Conservation (phyloP, 2,113 vertebrate genomes). For the Herpailurus yagouaroundi region DNA sequence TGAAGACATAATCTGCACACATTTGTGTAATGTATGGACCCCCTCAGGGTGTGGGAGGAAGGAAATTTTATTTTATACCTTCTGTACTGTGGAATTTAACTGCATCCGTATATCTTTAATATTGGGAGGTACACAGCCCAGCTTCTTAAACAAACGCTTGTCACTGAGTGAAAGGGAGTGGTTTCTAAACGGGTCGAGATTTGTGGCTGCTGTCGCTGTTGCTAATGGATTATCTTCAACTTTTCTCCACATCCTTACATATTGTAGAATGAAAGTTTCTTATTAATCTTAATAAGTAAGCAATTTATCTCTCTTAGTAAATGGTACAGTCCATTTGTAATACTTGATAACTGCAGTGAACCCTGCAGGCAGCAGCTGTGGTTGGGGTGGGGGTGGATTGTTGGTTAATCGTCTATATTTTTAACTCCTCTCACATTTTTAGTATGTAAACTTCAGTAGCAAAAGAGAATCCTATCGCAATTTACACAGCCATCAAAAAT, state of each 20-base stretch:
- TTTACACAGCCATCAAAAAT: neutral
- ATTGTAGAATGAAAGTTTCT: conserved; percentile 20
- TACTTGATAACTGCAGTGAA: conserved; percentile 30
- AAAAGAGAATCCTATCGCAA: neutral
- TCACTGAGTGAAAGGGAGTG: neutral
- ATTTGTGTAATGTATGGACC: neutral
- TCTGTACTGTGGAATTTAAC: neutral
- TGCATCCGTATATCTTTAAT: neutral
- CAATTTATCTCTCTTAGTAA: conserved; percentile 32
- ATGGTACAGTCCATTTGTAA: conserved; percentile 44
- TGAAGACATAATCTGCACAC: neutral
- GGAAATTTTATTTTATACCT: neutral
- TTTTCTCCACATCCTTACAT: neutral
- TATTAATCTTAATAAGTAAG: conserved; percentile 52
- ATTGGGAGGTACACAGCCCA: neutral
- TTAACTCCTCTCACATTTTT: neutral
- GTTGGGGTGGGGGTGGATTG: neutral
- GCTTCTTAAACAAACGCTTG: neutral
- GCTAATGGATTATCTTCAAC: conserved; percentile 22
- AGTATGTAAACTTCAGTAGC: neutral
- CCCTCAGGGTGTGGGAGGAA: neutral
- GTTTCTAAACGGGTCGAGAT: neutral
- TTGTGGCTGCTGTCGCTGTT: neutral
- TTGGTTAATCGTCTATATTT: neutral
- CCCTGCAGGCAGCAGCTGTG: conserved; percentile 58